phyloP scores from a whole-genome alignment of 2,888 invertebrate genomes.

The Drosophila tanythrix region DNA sequence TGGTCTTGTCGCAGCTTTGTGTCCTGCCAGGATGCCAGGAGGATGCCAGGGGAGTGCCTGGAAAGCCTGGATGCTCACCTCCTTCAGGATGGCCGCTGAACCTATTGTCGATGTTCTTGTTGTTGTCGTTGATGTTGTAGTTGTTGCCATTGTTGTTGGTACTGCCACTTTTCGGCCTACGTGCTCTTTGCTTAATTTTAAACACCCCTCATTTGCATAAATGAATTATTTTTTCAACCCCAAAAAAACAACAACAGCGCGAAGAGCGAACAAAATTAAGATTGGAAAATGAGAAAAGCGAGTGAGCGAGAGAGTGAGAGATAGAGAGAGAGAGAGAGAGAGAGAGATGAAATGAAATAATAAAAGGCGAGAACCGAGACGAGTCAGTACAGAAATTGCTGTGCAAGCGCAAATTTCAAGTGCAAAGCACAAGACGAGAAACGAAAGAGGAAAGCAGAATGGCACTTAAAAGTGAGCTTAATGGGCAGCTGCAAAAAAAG shows the following conservation, averaged over 20 bases:
- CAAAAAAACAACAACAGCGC: conserved; percentile 50
- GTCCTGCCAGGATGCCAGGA: conserved; percentile 22
- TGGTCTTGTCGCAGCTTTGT: conserved; percentile 21
- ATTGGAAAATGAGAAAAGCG: conserved; percentile 65
- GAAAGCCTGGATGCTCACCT: conserved; percentile 54
- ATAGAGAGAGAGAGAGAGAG: conserved; percentile 16
- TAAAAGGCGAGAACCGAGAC: conserved; percentile 48
- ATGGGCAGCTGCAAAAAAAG: conserved; percentile 53
- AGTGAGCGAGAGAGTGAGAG: conserved; percentile 1
- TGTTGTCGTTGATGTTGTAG: conserved; percentile 20
- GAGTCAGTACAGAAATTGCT: conserved; percentile 56
- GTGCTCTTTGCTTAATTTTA: conserved; percentile 80
- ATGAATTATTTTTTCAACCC: conserved; percentile 83
- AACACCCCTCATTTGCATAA: conserved; percentile 83
- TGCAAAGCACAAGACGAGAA: conserved; percentile 41
- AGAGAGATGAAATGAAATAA: conserved; percentile 61
- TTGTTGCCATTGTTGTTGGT: conserved; percentile 28
- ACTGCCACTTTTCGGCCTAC: conserved; percentile 74
- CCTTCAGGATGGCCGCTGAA: conserved; percentile 67
- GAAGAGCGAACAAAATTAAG: conserved; percentile 67
- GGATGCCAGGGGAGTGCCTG: background rate
- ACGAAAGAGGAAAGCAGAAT: conserved; percentile 42
- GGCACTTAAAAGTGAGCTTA: conserved; percentile 76
- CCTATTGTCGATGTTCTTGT: conserved; percentile 26
- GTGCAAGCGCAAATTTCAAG: conserved; percentile 76